Evolutionary conservation across 2,888 invertebrate species (phyloP).

Genomic region (Phengaris arion): DNA sequence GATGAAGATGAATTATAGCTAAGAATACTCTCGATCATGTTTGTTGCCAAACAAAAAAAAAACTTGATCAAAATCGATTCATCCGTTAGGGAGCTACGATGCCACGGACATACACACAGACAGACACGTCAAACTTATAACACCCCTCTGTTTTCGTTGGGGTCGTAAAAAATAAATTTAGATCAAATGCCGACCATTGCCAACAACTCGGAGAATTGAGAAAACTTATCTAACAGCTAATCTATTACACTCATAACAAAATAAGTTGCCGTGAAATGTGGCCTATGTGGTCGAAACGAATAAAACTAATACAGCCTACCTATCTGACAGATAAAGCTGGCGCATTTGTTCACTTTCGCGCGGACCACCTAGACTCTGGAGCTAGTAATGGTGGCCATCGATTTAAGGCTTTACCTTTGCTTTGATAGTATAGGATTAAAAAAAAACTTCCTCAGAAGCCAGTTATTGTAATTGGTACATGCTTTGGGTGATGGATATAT

Average conservation of each 20-base stretch:
- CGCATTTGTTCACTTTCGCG: slow-evolving; percentile 52
- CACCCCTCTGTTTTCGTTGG: too few relatives aligned
- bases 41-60: too few relatives aligned
- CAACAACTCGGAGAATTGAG: neutral
- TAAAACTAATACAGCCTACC: slow-evolving; percentile 47
- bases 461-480: neutral
- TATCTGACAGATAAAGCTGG: slow-evolving; percentile 47
- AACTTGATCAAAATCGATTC: too few relatives aligned
- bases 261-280: slow-evolving; percentile 33
- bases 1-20: too few relatives aligned
- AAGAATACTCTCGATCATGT: too few relatives aligned
- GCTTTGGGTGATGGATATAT: neutral
- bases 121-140: too few relatives aligned
- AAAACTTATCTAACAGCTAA: slow-evolving; percentile 4
- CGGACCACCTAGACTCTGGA: slow-evolving; percentile 29
- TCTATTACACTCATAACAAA: neutral
- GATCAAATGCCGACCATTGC: neutral
- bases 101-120: too few relatives aligned
- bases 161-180: too few relatives aligned
- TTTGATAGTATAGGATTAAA: neutral
- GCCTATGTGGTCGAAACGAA: slow-evolving; percentile 42
- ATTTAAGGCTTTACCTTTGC: neutral
- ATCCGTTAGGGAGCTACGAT: too few relatives aligned
- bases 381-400: neutral
- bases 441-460: neutral